Conservation (phyloP, 30 jellyfish, hydroid and myxozoan genomes). For the Aurelia aurita region DNA sequence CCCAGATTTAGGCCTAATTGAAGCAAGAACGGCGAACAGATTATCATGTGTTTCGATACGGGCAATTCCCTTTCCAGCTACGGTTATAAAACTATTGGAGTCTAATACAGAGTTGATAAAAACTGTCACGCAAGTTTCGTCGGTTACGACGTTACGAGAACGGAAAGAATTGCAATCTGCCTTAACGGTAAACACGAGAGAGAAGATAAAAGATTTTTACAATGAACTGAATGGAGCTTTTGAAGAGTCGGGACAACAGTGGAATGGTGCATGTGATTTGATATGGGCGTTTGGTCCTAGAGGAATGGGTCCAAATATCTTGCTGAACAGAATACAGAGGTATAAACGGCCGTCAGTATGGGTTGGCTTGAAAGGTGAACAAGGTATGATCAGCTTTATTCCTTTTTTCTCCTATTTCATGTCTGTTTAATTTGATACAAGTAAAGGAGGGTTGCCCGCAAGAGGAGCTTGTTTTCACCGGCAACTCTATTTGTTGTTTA, state of each 20-base stretch:
- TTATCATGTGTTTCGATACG: conserved; percentile 72
- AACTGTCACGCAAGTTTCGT: conserved; percentile 66
- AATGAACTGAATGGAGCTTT: conserved; percentile 55
- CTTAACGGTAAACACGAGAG: conserved; percentile 52
- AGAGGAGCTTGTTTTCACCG: too few relatives aligned
- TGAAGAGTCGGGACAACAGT: conserved; percentile 71
- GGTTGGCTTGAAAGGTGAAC: conserved; percentile 65
- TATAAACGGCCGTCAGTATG: conserved; percentile 83
- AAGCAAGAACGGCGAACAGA: conserved; percentile 84
- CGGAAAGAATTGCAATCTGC: conserved; percentile 51
- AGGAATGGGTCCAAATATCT: conserved; percentile 82
- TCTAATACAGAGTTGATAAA: conserved; percentile 63
- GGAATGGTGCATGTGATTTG: conserved; percentile 67
- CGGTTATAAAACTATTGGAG: conserved; percentile 64
- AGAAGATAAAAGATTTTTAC: conserved; percentile 47
- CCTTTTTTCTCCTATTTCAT: too few relatives aligned
- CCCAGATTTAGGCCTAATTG: conserved; percentile 85
- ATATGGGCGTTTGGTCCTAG: conserved; percentile 99
- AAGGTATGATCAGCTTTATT: not conserved
- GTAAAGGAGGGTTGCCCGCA: too few relatives aligned
- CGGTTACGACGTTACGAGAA: conserved; percentile 71
- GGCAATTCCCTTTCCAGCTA: conserved; percentile 81
- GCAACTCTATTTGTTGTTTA: too few relatives aligned
- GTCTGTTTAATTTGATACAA: too few relatives aligned
- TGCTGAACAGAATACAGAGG: conserved; percentile 74